phyloP scores from a whole-genome alignment of 2,888 invertebrate species.

The Margaritifera margaritifera region DNA sequence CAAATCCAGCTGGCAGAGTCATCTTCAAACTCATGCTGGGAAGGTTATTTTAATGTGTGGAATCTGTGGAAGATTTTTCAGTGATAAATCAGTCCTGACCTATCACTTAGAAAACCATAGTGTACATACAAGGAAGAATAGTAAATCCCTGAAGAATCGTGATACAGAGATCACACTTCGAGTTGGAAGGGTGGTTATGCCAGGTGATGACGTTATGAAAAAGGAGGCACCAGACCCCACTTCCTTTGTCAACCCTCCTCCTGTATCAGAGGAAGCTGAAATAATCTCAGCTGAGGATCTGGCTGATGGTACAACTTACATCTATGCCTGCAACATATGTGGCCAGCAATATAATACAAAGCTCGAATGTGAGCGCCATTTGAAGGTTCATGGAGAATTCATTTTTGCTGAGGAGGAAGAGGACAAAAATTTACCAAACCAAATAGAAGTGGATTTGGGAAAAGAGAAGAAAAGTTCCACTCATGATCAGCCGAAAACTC shows the following conservation, averaged over 20 bases:
- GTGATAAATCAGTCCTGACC: slow-evolving; percentile 19
- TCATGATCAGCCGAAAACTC: background rate
- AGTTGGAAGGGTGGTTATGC: background rate
- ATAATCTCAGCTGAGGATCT: slow-evolving; percentile 14
- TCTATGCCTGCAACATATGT: slow-evolving; percentile 42
- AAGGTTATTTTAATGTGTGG: slow-evolving; percentile 41
- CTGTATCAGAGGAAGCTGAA: slow-evolving; percentile 8
- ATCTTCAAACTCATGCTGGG: slow-evolving; percentile 32
- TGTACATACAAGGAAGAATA: background rate
- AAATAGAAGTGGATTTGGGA: background rate
- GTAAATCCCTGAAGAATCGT: no score
- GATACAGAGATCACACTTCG: no score
- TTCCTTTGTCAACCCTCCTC: background rate
- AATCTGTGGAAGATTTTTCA: slow-evolving; percentile 33
- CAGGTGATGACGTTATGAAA: no score
- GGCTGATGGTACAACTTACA: slow-evolving; percentile 15
- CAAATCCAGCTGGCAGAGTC: slow-evolving; percentile 40
- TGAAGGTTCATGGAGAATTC: slow-evolving; percentile 26
- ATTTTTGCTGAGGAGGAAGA: slow-evolving; percentile 3
- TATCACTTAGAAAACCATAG: slow-evolving; percentile 34
- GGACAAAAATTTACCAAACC: background rate
- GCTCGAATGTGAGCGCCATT: slow-evolving; percentile 36
- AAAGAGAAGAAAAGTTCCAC: background rate
- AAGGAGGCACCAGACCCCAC: background rate
- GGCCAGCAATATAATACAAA: slow-evolving; percentile 35